Conservation (phyloP, 2,113 vertebrate species). For the Salvelinus alpinus region DNA sequence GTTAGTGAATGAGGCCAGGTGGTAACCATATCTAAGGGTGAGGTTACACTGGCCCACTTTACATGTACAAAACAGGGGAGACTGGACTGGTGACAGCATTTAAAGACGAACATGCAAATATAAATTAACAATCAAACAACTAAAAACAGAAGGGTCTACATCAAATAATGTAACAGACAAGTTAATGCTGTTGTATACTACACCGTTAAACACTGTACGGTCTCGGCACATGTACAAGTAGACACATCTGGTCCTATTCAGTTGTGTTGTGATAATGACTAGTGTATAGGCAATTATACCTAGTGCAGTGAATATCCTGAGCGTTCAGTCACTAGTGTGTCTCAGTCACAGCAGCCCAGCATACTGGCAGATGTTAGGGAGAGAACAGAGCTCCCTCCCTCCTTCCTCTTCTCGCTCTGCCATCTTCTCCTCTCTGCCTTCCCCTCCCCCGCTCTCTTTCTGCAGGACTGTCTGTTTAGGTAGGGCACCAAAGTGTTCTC, state of each 20-base stretch:
- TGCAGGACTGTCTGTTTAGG: too few relatives aligned
- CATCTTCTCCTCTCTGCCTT: too few relatives aligned
- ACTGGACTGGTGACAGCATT: not conserved
- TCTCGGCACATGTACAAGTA: too few relatives aligned
- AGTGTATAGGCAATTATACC: not conserved
- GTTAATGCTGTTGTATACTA: too few relatives aligned
- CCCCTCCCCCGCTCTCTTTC: too few relatives aligned
- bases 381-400: not conserved
- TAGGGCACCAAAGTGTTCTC: too few relatives aligned
- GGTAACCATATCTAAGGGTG: slow-evolving; percentile 13
- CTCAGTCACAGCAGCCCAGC: not conserved
- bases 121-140: not conserved
- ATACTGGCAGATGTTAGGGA: not conserved
- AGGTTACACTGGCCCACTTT: slow-evolving; percentile 59
- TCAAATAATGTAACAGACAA: not conserved
- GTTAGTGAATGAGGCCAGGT: not conserved
- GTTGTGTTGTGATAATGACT: not conserved
- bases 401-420: not conserved
- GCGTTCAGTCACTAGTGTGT: not conserved
- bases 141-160: too few relatives aligned
- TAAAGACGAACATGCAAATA: too few relatives aligned
- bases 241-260: too few relatives aligned
- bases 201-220: too few relatives aligned
- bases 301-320: not conserved
- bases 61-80: slow-evolving; percentile 17